phyloP scores from a whole-genome alignment of 2,797 vertebrate genomes.

The Pogonophryne albipinna region DNA sequence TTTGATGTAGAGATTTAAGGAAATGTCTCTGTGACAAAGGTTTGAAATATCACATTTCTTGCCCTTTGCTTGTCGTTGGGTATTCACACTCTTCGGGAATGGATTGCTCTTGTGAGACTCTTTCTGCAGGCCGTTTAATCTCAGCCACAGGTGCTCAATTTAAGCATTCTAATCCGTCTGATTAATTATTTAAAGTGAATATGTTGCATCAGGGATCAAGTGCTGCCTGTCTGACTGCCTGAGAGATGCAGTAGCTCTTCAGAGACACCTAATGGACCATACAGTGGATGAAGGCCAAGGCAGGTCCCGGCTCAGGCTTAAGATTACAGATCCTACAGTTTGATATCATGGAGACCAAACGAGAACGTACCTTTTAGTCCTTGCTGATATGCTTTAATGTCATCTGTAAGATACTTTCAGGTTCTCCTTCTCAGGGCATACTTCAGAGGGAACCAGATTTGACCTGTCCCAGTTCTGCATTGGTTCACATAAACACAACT shows the following conservation, averaged over 20 bases:
- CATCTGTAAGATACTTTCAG: background rate
- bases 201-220: conserved; percentile 60
- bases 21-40: background rate
- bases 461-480: conserved; percentile 17
- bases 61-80: background rate
- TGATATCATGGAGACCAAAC: background rate
- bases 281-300: background rate
- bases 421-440: background rate
- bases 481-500: background rate
- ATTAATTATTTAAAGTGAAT: conserved; percentile 73
- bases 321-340: conserved; percentile 13
- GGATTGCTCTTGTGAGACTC: background rate
- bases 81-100: background rate
- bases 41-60: background rate
- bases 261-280: conserved; percentile 27
- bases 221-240: conserved; percentile 37
- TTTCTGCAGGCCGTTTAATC: background rate
- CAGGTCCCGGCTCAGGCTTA: background rate
- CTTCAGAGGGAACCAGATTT: conserved; percentile 18
- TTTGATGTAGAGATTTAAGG: background rate
- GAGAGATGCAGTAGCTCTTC: conserved; percentile 24
- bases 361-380: background rate
- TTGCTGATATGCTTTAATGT: conserved; percentile 11
- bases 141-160: conserved; percentile 73
- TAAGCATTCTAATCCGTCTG: conserved; percentile 74